These are phyloP conservation scores for Drosophila testacea DNA, from an alignment of 2,888 invertebrate genomes.

Conservation along the genomic window DNA sequence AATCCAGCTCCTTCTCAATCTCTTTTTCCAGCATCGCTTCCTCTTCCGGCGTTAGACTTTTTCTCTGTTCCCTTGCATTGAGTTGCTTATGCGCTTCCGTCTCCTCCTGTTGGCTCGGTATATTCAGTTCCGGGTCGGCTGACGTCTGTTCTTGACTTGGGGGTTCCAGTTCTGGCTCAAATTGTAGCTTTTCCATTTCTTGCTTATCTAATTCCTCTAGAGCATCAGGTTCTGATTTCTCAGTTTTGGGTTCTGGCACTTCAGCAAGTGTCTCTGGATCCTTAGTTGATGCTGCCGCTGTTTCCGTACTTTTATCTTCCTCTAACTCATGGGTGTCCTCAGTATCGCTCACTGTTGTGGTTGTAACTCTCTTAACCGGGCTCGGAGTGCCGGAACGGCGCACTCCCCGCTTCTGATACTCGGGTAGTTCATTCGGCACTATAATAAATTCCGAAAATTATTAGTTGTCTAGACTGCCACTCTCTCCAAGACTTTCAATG, in stretches of 20 bases:
- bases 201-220: slow-evolving; percentile 3
- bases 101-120: not conserved
- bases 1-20: not conserved
- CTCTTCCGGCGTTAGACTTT: not conserved
- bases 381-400: slow-evolving; percentile 41
- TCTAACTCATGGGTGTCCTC: slow-evolving; percentile 18
- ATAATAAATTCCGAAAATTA: not conserved
- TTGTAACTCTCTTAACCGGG: slow-evolving; percentile 21
- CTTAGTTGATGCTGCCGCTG: not conserved
- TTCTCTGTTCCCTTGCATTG: not conserved
- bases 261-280: not conserved
- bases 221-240: not conserved
- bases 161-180: not conserved
- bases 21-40: not conserved
- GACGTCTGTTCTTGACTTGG: not conserved
- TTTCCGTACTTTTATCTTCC: not conserved
- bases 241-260: not conserved
- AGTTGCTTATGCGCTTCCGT: not conserved
- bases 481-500: too few species aligned
- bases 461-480: not conserved
- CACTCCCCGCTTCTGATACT: not conserved
- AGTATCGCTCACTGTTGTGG: slow-evolving; percentile 62
- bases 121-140: not conserved
- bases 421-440: slow-evolving; percentile 64
- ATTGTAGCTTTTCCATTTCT: not conserved